phyloP scores from a whole-genome alignment of 2,797 vertebrate species.

The Dipus sagitta region DNA sequence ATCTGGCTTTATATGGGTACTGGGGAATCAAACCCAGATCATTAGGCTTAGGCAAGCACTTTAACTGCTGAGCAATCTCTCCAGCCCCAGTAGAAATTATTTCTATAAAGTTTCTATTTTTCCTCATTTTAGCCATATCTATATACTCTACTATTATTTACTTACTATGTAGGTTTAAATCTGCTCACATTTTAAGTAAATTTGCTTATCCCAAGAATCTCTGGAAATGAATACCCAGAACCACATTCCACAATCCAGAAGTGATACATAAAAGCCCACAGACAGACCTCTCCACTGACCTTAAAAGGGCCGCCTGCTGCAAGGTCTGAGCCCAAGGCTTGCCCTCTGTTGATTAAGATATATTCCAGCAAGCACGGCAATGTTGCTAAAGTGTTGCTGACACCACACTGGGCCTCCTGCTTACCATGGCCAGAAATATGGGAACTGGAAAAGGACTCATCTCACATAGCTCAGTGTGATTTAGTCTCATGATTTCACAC shows the following conservation, averaged over 20 bases:
- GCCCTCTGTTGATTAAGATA: background rate
- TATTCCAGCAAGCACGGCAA: too few species aligned
- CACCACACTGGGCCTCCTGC: background rate
- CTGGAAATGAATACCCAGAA: background rate
- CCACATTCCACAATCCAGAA: background rate
- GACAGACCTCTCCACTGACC: background rate
- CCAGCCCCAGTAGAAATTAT: background rate
- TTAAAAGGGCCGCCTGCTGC: background rate
- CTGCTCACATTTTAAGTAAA: constrained; percentile 14
- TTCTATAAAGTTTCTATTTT: background rate
- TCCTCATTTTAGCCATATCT: background rate
- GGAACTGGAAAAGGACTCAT: background rate
- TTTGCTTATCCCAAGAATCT: background rate
- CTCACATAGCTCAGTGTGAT: background rate
- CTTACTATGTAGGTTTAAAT: background rate
- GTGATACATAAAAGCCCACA: background rate
- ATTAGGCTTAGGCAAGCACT: too few species aligned
- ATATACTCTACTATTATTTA: background rate
- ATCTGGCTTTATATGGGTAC: too few species aligned
- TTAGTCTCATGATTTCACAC: background rate
- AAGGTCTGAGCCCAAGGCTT: background rate
- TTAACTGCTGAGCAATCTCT: too few species aligned
- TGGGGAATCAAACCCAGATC: too few species aligned
- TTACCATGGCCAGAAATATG: background rate
- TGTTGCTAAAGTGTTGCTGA: too few species aligned